phyloP scores from a whole-genome alignment of 2,113 vertebrate genomes.

The Ondatra zibethicus region DNA sequence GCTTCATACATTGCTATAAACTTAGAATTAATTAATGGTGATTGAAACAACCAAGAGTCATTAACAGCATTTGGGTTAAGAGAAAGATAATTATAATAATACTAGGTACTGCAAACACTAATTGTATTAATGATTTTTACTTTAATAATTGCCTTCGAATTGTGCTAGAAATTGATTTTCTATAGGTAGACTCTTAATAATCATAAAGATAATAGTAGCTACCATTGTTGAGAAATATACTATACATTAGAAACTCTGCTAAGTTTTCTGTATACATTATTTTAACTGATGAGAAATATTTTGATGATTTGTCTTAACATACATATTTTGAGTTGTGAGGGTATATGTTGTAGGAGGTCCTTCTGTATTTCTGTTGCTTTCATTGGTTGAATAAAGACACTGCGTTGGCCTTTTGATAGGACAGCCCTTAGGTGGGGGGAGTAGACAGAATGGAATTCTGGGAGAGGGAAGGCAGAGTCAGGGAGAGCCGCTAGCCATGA shows the following conservation, averaged over 20 bases:
- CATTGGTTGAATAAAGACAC: too few species aligned
- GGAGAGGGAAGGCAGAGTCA: too few species aligned
- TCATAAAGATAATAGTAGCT: constrained; percentile 45
- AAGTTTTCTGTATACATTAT: background rate
- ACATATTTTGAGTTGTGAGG: background rate
- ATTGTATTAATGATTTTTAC: constrained; percentile 72
- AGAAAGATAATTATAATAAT: constrained; percentile 78
- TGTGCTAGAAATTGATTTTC: constrained; percentile 66
- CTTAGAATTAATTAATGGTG: constrained; percentile 71
- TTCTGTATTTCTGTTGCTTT: too few species aligned
- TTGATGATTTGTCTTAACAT: background rate
- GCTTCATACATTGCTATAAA: constrained; percentile 48
- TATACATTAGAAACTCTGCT: background rate
- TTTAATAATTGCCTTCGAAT: constrained; percentile 68
- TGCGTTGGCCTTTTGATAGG: too few species aligned
- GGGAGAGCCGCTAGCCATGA: too few species aligned
- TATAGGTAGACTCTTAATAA: constrained; percentile 60
- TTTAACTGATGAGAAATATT: constrained; percentile 21
- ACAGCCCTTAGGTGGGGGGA: too few species aligned
- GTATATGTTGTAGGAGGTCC: too few species aligned
- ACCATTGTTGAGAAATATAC: constrained; percentile 1
- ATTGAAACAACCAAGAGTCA: constrained; percentile 70
- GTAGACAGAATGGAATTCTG: too few species aligned
- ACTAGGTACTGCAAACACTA: constrained; percentile 66
- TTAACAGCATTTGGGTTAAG: constrained; percentile 73